phyloP scores from a whole-genome alignment of 1,140 invertebrate genomes.

The Drosophila pallidifrons region DNA sequence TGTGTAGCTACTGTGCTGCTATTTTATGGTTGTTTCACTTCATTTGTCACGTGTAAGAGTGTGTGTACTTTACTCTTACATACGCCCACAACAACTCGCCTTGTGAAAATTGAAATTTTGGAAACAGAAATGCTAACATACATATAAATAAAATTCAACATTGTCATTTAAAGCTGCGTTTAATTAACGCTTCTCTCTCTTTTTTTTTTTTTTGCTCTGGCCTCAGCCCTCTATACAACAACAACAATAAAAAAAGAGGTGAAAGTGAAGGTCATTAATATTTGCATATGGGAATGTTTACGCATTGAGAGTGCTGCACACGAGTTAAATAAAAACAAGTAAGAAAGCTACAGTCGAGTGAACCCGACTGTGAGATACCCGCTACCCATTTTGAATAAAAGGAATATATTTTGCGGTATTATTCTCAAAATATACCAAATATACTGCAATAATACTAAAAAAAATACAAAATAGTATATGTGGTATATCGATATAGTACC shows the following conservation, averaged over 20 bases:
- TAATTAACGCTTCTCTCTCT: conserved; percentile 37
- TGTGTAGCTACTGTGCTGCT: conserved; percentile 25
- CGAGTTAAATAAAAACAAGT: conserved; percentile 29
- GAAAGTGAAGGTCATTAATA: conserved; percentile 83
- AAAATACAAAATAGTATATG: no score
- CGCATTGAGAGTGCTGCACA: conserved; percentile 42
- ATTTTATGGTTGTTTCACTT: conserved; percentile 43
- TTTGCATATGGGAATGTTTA: conserved; percentile 78
- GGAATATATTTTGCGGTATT: no score
- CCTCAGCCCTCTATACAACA: conserved; percentile 27
- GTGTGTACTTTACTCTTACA: conserved; percentile 7
- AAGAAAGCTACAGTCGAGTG: no score
- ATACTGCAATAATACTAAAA: no score
- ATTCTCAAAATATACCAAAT: no score
- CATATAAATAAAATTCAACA: not conserved
- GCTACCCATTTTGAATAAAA: no score
- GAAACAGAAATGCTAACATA: not conserved
- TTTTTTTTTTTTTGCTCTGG: conserved; percentile 24
- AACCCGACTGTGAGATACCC: no score
- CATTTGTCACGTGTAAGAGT: conserved; percentile 33
- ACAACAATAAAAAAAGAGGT: conserved; percentile 49
- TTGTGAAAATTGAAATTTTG: conserved; percentile 23
- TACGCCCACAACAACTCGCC: conserved; percentile 27
- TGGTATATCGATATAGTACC: no score
- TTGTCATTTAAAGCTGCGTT: not conserved